phyloP scores from a whole-genome alignment of 2,797 vertebrate species.

The Discoglossus pictus region DNA sequence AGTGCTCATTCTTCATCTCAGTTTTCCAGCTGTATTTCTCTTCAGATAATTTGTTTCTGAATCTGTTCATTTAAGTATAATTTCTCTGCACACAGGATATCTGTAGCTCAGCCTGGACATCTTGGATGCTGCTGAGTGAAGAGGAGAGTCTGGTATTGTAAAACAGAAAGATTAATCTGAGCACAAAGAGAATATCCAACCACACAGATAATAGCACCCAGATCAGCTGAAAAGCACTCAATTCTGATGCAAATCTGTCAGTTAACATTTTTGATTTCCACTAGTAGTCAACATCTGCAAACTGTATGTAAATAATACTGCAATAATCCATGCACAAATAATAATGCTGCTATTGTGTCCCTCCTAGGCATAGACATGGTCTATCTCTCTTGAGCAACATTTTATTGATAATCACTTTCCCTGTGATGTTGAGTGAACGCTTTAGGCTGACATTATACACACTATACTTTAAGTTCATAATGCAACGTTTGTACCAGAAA shows the following conservation, averaged over 20 bases:
- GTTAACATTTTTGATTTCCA: conserved; percentile 18
- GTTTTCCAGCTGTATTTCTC: background rate
- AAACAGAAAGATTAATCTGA: conserved; percentile 1
- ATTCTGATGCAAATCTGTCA: conserved; percentile 21
- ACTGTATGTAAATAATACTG: conserved; percentile 35
- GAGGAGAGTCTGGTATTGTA: conserved; percentile 8
- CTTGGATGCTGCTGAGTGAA: conserved; percentile 24
- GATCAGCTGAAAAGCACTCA: background rate
- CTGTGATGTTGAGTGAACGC: no score
- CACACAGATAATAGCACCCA: background rate
- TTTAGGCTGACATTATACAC: no score
- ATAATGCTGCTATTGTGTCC: no score
- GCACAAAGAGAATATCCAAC: conserved; percentile 10
- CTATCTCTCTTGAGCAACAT: no score
- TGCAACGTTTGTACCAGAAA: no score
- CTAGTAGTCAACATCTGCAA: conserved; percentile 33
- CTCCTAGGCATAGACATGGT: no score
- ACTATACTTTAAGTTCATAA: no score
- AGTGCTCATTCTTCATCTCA: conserved; percentile 30
- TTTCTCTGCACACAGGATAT: no score
- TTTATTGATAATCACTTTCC: no score
- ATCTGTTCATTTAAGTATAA: conserved; percentile 23
- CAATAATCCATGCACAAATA: no score
- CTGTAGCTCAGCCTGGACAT: conserved; percentile 15
- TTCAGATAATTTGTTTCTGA: background rate